Base-by-base conservation (phyloP, 2,888 invertebrate species). In the Lysandra coridon region DNA sequence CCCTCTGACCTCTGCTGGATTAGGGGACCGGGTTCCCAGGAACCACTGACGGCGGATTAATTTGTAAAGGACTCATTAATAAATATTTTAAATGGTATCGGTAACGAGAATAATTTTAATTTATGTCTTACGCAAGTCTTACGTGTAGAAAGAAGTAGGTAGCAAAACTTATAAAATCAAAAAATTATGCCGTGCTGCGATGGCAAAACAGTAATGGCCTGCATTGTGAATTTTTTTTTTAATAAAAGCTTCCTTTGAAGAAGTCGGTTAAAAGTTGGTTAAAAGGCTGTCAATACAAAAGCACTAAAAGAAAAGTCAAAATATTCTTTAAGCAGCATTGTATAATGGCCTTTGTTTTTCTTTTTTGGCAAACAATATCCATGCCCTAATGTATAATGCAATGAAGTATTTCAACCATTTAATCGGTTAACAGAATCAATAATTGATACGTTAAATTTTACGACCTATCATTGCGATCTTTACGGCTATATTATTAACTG, bases 1-100 rank as follows among this genome's bases (percentile, higher is more conserved):
- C 84, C 87, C 88, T 85, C 81, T 87, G 87, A 88, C 88, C 89
- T 87, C 83, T 82, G 83, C 82, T 82, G 87, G 88, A 88, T 88
- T 88, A 88, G 85, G 87, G 87, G 84, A 83, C 83, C 81, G 44
- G 82, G 79, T 86, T 89, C 88, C 89, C 88, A 88, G 86, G 86
- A 80, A 80, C 80, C 80, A 73, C 80, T 80, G 80, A 80, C 83
- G 82, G 80, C 78, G 82, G 81, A 80, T 83, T 84, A 83, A 83
- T 83, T 84, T 82, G 79, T 80, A 82, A 79, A 76, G 64, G 73
- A 33, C 75, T 49, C 75, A 79, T 81, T 80, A 81, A 81, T 80
- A 78, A 53, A 76, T 76, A 76, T 76, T 76, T 57, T 57, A 76
- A 76, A 76, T 76, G 14, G 76, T 76, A 75, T 75, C 75, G 23